Percentiles rank a stretch among this genome's conserved stretches.
Conservation (phyloP, 1,140 invertebrate genomes). For the Drosophila nikananu region DNA sequence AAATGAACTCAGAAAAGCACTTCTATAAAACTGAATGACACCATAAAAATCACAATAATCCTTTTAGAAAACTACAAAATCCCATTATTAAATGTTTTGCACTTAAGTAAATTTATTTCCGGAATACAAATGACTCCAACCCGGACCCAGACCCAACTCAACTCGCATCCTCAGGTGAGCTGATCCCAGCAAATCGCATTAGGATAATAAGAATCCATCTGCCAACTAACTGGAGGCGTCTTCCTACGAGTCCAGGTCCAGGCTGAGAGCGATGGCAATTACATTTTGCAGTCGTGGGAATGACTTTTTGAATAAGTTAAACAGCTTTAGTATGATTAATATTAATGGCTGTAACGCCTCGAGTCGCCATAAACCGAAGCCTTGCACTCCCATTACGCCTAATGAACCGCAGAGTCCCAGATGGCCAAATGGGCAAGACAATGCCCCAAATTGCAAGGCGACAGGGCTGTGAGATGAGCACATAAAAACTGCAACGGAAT, state of each 20-base stretch:
- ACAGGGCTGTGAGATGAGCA: slow-evolving; percentile 6
- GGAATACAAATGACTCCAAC: slow-evolving; percentile 5
- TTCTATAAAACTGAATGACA: background rate
- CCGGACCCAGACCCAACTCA: slow-evolving; percentile 24
- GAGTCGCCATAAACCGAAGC: slow-evolving; percentile 31
- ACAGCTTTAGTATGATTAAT: slow-evolving; percentile 42
- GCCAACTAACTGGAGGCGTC: background rate
- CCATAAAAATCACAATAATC: background rate
- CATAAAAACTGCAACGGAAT: slow-evolving; percentile 58
- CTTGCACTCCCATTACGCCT: slow-evolving; percentile 46
- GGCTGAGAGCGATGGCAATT: slow-evolving; percentile 8
- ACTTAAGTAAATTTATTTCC: slow-evolving; percentile 3
- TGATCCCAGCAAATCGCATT: slow-evolving; percentile 24
- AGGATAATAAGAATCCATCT: slow-evolving; percentile 20
- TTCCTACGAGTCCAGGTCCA: background rate
- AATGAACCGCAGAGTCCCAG: slow-evolving; percentile 42
- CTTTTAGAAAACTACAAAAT: background rate
- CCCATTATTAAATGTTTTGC: slow-evolving; percentile 17
- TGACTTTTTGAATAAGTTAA: slow-evolving; percentile 47
- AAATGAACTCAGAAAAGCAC: background rate
- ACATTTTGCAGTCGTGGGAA: slow-evolving; percentile 33
- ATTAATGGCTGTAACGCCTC: slow-evolving; percentile 33
- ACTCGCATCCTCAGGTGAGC: slow-evolving; percentile 18
- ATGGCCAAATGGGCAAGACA: slow-evolving; percentile 40
- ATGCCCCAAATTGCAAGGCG: slow-evolving; percentile 57